Conservation (phyloP, 2,113 vertebrate species). For the Pseudorhombus dupliciocellatus region DNA sequence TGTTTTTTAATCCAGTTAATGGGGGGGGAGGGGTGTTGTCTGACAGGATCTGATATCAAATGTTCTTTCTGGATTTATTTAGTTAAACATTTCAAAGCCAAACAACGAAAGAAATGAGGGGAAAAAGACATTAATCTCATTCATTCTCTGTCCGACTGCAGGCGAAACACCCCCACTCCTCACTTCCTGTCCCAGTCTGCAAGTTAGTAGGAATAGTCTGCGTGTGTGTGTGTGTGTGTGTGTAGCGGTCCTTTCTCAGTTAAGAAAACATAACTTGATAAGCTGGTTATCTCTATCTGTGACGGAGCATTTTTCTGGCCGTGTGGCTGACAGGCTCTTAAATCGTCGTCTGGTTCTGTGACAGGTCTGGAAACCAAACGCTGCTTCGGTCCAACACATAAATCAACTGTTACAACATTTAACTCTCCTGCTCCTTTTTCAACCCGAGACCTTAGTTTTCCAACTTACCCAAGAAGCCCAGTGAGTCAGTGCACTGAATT, state of each 20-base stretch:
- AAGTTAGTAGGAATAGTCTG: slow-evolving; percentile 13
- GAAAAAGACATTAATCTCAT: slow-evolving; percentile 58
- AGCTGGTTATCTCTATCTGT: slow-evolving; percentile 37
- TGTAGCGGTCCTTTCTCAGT: slow-evolving; percentile 3
- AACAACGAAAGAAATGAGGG: slow-evolving; percentile 19
- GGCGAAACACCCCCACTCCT: slow-evolving; percentile 24
- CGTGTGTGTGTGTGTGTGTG: neutral
- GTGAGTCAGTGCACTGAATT: neutral
- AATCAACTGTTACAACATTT: neutral
- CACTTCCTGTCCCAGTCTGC: slow-evolving; percentile 46
- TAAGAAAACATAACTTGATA: slow-evolving; percentile 19
- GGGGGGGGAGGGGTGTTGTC: neutral
- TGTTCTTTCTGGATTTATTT: slow-evolving; percentile 57
- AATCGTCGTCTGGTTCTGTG: slow-evolving; percentile 24
- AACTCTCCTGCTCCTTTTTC: neutral
- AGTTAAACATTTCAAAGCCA: slow-evolving; percentile 32
- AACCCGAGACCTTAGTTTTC: neutral
- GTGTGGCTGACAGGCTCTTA: slow-evolving; percentile 16
- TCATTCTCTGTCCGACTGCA: slow-evolving; percentile 29
- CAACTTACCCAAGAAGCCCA: neutral
- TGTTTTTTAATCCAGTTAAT: slow-evolving; percentile 28
- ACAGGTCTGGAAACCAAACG: slow-evolving; percentile 31
- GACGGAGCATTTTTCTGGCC: slow-evolving; percentile 8
- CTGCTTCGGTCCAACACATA: slow-evolving; percentile 22
- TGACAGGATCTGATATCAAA: slow-evolving; percentile 16